These are phyloP conservation scores for Propsilocerus akamusi DNA, from an alignment of 1,140 invertebrate genomes.

Conservation along the genomic window DNA sequence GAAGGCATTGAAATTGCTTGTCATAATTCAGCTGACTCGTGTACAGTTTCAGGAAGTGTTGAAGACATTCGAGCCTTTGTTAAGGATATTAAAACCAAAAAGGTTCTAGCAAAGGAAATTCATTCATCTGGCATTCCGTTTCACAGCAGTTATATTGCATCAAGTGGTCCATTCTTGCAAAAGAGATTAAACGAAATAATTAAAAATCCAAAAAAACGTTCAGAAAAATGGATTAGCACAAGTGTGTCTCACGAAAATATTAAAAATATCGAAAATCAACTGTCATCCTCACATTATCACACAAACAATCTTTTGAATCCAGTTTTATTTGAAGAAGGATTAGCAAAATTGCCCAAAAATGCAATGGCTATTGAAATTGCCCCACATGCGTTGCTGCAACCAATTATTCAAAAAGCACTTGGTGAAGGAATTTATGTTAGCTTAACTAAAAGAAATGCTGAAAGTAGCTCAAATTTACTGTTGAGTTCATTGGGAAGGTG, in stretches of 20 bases:
- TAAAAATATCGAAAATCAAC: slow-evolving; percentile 51
- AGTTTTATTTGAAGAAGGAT: slow-evolving; percentile 67
- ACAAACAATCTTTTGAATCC: slow-evolving; percentile 92
- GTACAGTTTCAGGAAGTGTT: too few relatives aligned
- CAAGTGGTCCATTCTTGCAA: slow-evolving; percentile 48
- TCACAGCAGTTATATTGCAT: slow-evolving; percentile 61
- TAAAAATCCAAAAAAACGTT: slow-evolving; percentile 44
- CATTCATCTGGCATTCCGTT: too few relatives aligned
- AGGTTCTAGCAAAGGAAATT: slow-evolving; percentile 70
- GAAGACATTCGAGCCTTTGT: slow-evolving; percentile 51
- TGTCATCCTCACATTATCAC: slow-evolving; percentile 79
- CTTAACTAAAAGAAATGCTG: slow-evolving; percentile 54
- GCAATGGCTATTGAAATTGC: too few relatives aligned
- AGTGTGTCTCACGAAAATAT: slow-evolving; percentile 55
- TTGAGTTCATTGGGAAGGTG: slow-evolving; percentile 51
- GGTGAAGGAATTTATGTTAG: slow-evolving; percentile 47
- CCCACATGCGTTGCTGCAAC: too few relatives aligned
- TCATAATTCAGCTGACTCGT: too few relatives aligned
- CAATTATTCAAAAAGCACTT: slow-evolving; percentile 56
- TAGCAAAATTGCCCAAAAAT: slow-evolving; percentile 55
- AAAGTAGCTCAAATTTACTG: slow-evolving; percentile 50
- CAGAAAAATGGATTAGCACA: slow-evolving; percentile 67
- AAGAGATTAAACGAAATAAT: slow-evolving; percentile 50
- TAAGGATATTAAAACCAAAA: slow-evolving; percentile 42
- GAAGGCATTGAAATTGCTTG: too few relatives aligned